A percentile compares a stretch with the other conserved stretches of the same genome.
These are phyloP conservation scores for Ectropis grisescens DNA, from an alignment of 1,140 invertebrate genomes.

Conservation along the genomic window DNA sequence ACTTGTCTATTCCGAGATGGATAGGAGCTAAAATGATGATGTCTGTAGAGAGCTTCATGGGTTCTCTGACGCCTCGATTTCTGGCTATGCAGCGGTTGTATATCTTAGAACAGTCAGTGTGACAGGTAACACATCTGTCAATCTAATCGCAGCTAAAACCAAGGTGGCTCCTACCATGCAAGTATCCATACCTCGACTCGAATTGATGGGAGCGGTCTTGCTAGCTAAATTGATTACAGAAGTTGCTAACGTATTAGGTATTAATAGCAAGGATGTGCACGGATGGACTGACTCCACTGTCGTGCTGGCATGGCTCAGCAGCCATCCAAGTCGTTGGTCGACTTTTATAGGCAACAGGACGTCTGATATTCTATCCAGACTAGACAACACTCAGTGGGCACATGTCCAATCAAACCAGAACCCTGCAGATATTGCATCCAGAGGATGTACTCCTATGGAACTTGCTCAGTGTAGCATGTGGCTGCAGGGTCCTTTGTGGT, in stretches of 20 bases:
- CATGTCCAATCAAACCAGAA: constrained; percentile 50
- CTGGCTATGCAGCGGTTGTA: constrained; percentile 24
- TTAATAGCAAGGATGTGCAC: constrained; percentile 18
- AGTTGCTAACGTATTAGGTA: constrained; percentile 14
- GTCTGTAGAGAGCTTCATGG: constrained; percentile 5
- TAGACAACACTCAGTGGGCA: constrained; percentile 27
- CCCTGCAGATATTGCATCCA: constrained; percentile 51
- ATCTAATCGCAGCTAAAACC: constrained; percentile 13
- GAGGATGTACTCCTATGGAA: no score
- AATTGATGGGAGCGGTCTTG: constrained; percentile 33
- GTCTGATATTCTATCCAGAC: constrained; percentile 25
- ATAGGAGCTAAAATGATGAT: constrained; percentile 2
- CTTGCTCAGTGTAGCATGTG: no score
- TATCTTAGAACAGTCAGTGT: constrained; percentile 15
- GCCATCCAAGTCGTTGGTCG: constrained; percentile 23
- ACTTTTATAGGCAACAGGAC: constrained; percentile 52
- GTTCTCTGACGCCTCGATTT: constrained; percentile 27
- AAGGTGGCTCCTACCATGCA: constrained; percentile 37
- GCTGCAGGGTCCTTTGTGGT: constrained; percentile 33
- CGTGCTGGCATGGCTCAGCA: constrained; percentile 38
- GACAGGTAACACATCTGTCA: constrained; percentile 3
- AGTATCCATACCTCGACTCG: constrained; percentile 28
- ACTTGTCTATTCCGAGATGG: constrained; percentile 11
- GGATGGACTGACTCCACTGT: constrained; percentile 55
- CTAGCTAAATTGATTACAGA: constrained; percentile 14